phyloP scores from a whole-genome alignment of 2,888 invertebrate species.

The Polydrusus pterygomalis region DNA sequence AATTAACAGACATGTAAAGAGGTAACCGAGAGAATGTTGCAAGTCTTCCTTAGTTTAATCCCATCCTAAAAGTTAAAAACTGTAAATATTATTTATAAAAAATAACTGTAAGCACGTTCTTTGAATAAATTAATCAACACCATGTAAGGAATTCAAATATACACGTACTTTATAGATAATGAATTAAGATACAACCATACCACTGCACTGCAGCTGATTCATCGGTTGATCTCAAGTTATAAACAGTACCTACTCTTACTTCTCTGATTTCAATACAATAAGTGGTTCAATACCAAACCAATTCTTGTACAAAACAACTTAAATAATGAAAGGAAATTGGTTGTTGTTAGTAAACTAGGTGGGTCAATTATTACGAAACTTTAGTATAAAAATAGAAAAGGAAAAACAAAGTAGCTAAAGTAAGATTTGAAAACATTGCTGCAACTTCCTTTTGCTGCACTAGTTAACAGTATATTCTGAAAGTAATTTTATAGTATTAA shows the following conservation, averaged over 20 bases:
- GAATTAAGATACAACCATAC: constrained; percentile 6
- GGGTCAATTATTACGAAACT: background rate
- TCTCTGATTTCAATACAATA: background rate
- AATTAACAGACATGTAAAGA: too few species aligned
- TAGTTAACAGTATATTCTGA: constrained; percentile 5
- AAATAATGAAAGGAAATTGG: constrained; percentile 11
- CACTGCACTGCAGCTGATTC: background rate
- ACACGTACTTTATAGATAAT: constrained; percentile 17
- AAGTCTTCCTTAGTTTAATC: too few species aligned
- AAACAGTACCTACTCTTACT: constrained; percentile 15
- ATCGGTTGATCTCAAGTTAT: background rate
- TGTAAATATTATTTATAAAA: too few species aligned
- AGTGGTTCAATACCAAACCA: background rate
- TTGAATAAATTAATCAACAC: background rate
- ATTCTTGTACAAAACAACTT: background rate
- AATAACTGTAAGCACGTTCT: constrained; percentile 6
- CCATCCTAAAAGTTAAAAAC: too few species aligned
- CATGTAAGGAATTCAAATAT: background rate
- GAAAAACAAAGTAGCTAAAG: background rate
- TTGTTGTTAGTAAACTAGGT: constrained; percentile 5
- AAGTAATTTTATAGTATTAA: constrained; percentile 5
- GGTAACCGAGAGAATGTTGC: too few species aligned
- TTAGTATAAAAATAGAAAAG: constrained; percentile 5
- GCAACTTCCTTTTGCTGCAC: constrained; percentile 20
- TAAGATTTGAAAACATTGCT: constrained; percentile 11